Conservation (phyloP, 2,888 invertebrate genomes). For the Callyntrura guangdongensis region DNA sequence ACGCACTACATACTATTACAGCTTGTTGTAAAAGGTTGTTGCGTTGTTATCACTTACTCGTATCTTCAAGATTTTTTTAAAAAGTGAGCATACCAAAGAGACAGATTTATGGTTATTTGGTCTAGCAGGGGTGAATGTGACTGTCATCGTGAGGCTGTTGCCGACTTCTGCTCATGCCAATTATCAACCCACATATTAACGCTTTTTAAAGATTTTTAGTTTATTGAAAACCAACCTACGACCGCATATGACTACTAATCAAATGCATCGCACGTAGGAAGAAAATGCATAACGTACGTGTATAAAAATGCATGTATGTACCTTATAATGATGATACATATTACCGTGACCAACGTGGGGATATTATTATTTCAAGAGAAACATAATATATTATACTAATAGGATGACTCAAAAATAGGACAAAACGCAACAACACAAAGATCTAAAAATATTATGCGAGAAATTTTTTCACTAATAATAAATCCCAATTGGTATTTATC, state of each 20-base stretch:
- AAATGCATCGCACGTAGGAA: neutral
- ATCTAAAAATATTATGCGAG: conserved; percentile 1
- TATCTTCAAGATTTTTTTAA: neutral
- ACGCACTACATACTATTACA: neutral
- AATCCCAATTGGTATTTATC: neutral
- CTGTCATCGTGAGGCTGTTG: neutral
- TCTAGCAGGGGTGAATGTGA: conserved; percentile 5
- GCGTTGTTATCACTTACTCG: neutral
- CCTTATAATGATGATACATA: neutral
- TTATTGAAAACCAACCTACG: conserved; percentile 26
- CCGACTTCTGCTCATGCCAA: neutral
- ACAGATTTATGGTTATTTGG: conserved; percentile 21
- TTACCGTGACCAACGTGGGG: too few relatives aligned
- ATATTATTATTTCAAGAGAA: neutral
- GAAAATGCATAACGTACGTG: neutral
- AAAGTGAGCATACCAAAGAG: conserved; percentile 21
- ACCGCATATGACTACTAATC: conserved; percentile 1
- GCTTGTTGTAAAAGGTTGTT: too few relatives aligned
- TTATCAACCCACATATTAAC: conserved; percentile 2
- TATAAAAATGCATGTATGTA: neutral
- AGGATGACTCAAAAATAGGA: neutral
- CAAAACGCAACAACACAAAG: conserved; percentile 14
- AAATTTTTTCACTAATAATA: conserved; percentile 50
- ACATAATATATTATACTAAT: neutral
- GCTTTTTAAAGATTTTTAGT: conserved; percentile 18